Evolutionary conservation across 2,888 invertebrate genomes (phyloP), one percentile per base, ranked within the genome.

Genomic region (Camptogramma bilineatum): DNA sequence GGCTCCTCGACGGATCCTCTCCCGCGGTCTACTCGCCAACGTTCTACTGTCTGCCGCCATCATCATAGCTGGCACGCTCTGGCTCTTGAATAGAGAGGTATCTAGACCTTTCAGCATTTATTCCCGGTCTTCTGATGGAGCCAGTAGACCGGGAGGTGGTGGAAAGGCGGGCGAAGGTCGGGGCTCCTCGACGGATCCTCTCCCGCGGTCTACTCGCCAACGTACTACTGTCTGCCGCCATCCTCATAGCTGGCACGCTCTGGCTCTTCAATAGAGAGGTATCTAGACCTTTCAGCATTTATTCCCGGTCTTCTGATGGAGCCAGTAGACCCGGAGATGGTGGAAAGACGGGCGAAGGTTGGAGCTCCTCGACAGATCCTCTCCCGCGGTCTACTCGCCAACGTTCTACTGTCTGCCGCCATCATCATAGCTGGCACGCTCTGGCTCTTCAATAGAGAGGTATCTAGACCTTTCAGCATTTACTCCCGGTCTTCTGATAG

Each of bases 231-330:
- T 98, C 99, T 0, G 98, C 99, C 13, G 94, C 95, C 73, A 98
- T 99, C 81, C 99, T 99, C 79, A 98, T 99, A 66, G 94, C 96
- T 9, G 99, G 99, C 58, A 99, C 99, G 0, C 94, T 99, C 17
- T 99, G 98, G 98, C 98, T 99, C 16, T 99, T 99, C 87, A 98
- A 98, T 83, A 95, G 97, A 80, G 99, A 99, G 95, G 97, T 98
- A 19, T 8, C 10, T 42, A n/a, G n/a, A n/a, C n/a, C n/a, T n/a
- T n/a, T n/a, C n/a, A n/a, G n/a, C n/a, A n/a, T n/a, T n/a, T n/a
- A n/a, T n/a, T n/a, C n/a, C n/a, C n/a, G n/a, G n/a, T n/a, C n/a
- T n/a, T n/a, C n/a, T n/a, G n/a, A n/a, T n/a, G n/a, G n/a, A n/a
- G n/a, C n/a, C n/a, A n/a, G n/a, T n/a, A n/a, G n/a, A n/a, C n/a